phyloP scores from a whole-genome alignment of 2,888 invertebrate species.

The Lasioglossum marginatum region DNA sequence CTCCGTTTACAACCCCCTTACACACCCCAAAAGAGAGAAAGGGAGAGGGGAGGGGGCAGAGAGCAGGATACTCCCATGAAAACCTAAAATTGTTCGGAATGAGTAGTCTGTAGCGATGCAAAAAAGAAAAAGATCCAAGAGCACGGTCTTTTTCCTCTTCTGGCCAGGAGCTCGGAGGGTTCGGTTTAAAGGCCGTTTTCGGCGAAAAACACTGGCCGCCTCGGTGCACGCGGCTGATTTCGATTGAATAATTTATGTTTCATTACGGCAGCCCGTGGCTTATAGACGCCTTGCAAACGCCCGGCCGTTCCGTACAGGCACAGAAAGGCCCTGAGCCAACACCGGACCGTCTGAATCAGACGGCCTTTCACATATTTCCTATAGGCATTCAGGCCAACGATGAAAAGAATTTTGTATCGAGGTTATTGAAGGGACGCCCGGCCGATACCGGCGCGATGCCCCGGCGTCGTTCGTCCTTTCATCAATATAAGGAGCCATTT shows the following conservation, averaged over 20 bases:
- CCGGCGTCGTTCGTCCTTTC: slow-evolving; percentile 44
- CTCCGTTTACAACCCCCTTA: background rate
- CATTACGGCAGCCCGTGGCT: slow-evolving; percentile 82
- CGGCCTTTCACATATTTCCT: slow-evolving; percentile 84
- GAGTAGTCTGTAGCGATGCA: slow-evolving; percentile 64
- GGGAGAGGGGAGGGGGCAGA: background rate
- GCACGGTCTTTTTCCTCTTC: slow-evolving; percentile 67
- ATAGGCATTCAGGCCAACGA: slow-evolving; percentile 80
- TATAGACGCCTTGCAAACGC: slow-evolving; percentile 84
- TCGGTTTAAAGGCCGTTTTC: slow-evolving; percentile 78
- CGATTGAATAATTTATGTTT: slow-evolving; percentile 85
- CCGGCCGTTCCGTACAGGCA: slow-evolving; percentile 79
- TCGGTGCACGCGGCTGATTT: slow-evolving; percentile 80
- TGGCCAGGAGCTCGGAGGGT: slow-evolving; percentile 66
- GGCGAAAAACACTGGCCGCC: slow-evolving; percentile 70
- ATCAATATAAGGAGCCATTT: slow-evolving; percentile 50
- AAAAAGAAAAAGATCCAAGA: slow-evolving; percentile 63
- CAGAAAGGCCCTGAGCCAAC: slow-evolving; percentile 82
- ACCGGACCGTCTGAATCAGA: slow-evolving; percentile 75
- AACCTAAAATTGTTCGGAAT: slow-evolving; percentile 65
- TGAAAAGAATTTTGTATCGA: slow-evolving; percentile 84
- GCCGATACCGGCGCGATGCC: slow-evolving; percentile 68
- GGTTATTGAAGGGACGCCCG: slow-evolving; percentile 77
- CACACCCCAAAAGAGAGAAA: background rate
- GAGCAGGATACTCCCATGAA: slow-evolving; percentile 33